phyloP scores from a whole-genome alignment of 2,888 invertebrate species.

The Gryllus longicercus region DNA sequence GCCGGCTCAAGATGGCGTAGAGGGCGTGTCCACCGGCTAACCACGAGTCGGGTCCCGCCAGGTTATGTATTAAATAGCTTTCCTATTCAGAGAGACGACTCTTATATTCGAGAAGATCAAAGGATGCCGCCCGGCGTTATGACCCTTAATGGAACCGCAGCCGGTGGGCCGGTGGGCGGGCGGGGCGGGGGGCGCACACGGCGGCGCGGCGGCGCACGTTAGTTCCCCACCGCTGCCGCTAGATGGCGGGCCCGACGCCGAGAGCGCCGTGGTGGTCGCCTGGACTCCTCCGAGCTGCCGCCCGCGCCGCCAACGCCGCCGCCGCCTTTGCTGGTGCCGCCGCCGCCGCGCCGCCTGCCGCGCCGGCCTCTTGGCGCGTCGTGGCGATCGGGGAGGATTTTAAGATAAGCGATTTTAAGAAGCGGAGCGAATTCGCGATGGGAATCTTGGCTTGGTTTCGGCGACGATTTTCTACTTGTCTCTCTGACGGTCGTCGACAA shows the following conservation, averaged over 20 bases:
- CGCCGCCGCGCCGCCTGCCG: too few species aligned
- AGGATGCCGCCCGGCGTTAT: not conserved
- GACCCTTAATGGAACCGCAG: slow-evolving; percentile 17
- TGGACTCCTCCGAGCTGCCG: too few species aligned
- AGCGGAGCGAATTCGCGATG: too few species aligned
- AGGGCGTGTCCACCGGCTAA: slow-evolving; percentile 17
- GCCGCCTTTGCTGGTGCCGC: too few species aligned
- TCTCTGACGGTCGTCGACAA: too few species aligned
- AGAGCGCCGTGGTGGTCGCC: too few species aligned
- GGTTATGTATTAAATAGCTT: slow-evolving; percentile 17
- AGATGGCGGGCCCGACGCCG: not conserved
- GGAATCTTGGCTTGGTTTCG: too few species aligned
- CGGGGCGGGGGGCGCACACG: not conserved
- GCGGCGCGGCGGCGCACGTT: not conserved
- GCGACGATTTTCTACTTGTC: too few species aligned
- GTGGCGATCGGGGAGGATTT: too few species aligned
- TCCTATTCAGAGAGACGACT: slow-evolving; percentile 17
- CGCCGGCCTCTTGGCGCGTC: too few species aligned
- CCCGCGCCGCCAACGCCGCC: too few species aligned
- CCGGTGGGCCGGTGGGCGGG: not conserved
- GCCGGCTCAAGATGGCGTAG: not conserved
- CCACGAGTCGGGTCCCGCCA: slow-evolving; percentile 5
- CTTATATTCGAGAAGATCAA: slow-evolving; percentile 17
- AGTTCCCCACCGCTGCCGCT: not conserved
- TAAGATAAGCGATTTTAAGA: too few species aligned